Conservation (phyloP, 30 jellyfish, hydroid and myxozoan genomes). For the Rhopilema esculentum region DNA sequence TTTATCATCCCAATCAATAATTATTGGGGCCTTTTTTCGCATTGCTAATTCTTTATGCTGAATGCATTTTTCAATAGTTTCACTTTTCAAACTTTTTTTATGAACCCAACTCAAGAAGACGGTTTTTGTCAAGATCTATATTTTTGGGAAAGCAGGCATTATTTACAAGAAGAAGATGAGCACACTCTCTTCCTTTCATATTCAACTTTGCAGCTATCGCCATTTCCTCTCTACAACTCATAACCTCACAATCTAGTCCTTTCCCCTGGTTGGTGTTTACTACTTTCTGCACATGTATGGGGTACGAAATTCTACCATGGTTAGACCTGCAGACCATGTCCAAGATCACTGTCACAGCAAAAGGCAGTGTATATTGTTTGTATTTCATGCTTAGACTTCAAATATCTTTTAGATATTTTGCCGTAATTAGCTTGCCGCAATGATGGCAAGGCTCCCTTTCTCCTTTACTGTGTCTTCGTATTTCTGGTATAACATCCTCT, state of each 20-base stretch:
- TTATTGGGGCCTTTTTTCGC: background rate
- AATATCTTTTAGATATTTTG: background rate
- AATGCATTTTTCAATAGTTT: slow-evolving; percentile 29
- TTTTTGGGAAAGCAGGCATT: slow-evolving; percentile 14
- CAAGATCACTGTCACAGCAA: slow-evolving; percentile 9
- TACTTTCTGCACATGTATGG: slow-evolving; percentile 47
- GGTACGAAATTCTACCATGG: slow-evolving; percentile 34
- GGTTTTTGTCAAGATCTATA: background rate
- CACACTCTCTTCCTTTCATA: slow-evolving; percentile 22
- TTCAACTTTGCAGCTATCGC: slow-evolving; percentile 15
- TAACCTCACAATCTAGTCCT: slow-evolving; percentile 8
- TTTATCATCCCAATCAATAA: slow-evolving; percentile 7
- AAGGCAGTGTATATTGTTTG: background rate
- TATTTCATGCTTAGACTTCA: background rate
- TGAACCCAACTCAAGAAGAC: background rate
- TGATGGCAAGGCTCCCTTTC: background rate
- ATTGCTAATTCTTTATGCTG: background rate
- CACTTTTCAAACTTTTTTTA: slow-evolving; percentile 3
- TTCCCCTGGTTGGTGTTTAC: background rate
- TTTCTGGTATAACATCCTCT: background rate
- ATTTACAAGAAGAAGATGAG: slow-evolving; percentile 30
- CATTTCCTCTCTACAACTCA: slow-evolving; percentile 28
- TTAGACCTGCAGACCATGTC: slow-evolving; percentile 25
- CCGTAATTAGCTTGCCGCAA: background rate
- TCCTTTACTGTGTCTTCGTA: background rate